Percentiles rank a stretch among this genome's conserved stretches.
Conservation (phyloP, 2,797 vertebrate genomes). For the Agapornis canus region DNA sequence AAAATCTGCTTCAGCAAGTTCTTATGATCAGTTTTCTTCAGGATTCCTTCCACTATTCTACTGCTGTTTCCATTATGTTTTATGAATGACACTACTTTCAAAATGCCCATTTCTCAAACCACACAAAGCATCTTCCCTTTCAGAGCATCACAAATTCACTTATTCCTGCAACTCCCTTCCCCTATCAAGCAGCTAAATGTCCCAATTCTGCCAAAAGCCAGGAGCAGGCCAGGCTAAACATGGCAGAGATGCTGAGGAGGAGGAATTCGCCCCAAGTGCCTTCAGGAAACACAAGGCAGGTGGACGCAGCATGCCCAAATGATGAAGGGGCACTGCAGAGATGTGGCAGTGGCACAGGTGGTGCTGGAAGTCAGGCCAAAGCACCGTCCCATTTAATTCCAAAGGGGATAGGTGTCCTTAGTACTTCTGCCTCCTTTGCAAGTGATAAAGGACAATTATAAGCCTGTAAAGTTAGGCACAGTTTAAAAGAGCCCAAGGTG, state of each 20-base stretch:
- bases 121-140: background rate
- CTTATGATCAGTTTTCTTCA: background rate
- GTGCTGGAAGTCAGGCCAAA: constrained; percentile 7
- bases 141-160: background rate
- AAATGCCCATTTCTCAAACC: background rate
- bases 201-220: background rate
- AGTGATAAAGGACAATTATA: background rate
- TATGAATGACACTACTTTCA: background rate
- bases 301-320: background rate
- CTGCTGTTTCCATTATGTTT: background rate
- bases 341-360: background rate
- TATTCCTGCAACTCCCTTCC: background rate
- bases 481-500: background rate
- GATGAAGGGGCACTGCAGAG: background rate
- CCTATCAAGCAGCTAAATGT: background rate
- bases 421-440: background rate
- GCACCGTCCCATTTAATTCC: background rate
- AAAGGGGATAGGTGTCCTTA: background rate
- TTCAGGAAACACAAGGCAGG: constrained; percentile 21
- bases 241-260: background rate
- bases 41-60: background rate
- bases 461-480: background rate
- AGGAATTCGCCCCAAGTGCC: background rate
- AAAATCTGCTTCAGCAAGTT: background rate
- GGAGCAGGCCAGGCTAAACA: background rate